Percentiles rank a stretch among this genome's conserved stretches.
Conservation (phyloP, 1,140 invertebrate species). For the Orius laevigatus region DNA sequence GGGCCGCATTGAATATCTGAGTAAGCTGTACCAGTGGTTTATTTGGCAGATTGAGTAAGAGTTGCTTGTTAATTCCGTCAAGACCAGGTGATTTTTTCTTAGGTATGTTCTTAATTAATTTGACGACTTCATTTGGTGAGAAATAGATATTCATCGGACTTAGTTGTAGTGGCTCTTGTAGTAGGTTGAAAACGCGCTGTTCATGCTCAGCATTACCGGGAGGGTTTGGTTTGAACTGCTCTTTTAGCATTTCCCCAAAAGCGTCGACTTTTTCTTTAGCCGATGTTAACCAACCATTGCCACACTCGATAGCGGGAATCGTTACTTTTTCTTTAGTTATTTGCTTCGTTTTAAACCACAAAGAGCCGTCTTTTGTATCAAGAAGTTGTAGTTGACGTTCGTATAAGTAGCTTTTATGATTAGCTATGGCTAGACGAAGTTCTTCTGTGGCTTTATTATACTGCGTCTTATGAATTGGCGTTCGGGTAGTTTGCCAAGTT, state of each 20-base stretch:
- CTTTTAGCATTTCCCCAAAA: not conserved
- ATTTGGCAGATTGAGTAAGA: not conserved
- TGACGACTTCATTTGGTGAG: not conserved
- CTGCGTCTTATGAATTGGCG: not conserved
- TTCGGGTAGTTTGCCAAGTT: not conserved
- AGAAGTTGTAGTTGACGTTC: not conserved
- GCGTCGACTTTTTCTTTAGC: too few species aligned
- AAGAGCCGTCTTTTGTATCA: not conserved
- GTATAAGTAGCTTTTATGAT: not conserved
- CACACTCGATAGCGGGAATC: not conserved
- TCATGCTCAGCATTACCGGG: not conserved
- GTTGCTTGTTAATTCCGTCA: not conserved
- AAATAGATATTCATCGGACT: not conserved
- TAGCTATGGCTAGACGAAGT: not conserved
- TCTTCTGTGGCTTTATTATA: constrained; percentile 1
- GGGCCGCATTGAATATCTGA: not conserved
- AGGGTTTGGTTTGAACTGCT: not conserved
- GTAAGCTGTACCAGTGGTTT: not conserved
- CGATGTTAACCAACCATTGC: not conserved
- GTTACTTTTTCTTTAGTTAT: not conserved
- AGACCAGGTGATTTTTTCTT: not conserved
- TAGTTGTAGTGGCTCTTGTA: not conserved
- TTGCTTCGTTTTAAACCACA: not conserved
- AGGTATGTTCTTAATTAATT: not conserved
- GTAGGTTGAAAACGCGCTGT: not conserved